A percentile compares a stretch with the other conserved stretches of the same genome.
These are phyloP conservation scores for Stenolophus ochropezus DNA, from an alignment of 2,888 invertebrate species.

Conservation along the genomic window DNA sequence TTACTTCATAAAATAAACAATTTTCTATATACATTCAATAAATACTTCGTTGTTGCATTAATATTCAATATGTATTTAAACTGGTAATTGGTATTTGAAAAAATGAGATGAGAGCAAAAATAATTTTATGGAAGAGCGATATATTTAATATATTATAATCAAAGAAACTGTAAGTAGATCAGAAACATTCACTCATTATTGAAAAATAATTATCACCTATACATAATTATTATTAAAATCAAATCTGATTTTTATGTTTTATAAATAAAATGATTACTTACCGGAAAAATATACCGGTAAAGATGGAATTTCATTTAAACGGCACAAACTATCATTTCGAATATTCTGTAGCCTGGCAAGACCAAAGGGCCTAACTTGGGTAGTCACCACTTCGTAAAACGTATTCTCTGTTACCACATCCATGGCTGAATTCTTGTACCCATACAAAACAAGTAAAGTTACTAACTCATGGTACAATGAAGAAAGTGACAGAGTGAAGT, in stretches of 20 bases:
- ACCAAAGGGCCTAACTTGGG: constrained; percentile 33
- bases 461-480: background rate
- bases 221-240: too few relatives aligned
- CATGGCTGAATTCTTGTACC: background rate
- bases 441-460: background rate
- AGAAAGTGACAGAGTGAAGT: constrained; percentile 12
- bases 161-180: too few relatives aligned
- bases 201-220: too few relatives aligned
- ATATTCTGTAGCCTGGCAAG: constrained; percentile 15
- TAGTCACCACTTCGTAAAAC: constrained; percentile 51
- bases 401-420: constrained; percentile 1
- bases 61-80: too few relatives aligned
- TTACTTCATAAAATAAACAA: too few relatives aligned
- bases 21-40: too few relatives aligned
- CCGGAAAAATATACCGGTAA: constrained; percentile 30
- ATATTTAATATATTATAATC: too few relatives aligned
- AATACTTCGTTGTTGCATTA: too few relatives aligned
- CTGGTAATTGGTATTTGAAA: too few relatives aligned
- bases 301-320: background rate
- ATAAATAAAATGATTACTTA: background rate
- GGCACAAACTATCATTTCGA: constrained; percentile 16
- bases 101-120: too few relatives aligned
- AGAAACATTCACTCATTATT: too few relatives aligned
- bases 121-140: too few relatives aligned
- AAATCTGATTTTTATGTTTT: background rate